phyloP scores from a whole-genome alignment of 2,888 invertebrate species.

The Drosophila meridionalis region DNA sequence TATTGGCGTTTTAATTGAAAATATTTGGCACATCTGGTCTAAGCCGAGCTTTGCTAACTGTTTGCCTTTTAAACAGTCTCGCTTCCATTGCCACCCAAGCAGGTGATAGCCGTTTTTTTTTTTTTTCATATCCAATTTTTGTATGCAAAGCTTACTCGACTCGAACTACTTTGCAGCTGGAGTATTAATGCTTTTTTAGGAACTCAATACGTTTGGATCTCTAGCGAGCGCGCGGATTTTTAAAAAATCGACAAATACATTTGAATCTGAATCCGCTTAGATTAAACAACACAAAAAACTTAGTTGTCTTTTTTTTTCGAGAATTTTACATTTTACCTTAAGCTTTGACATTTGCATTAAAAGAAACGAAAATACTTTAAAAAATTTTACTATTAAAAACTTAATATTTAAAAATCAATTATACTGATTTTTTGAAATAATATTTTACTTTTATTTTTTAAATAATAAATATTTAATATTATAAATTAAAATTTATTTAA shows the following conservation, averaged over 20 bases:
- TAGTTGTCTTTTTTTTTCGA: background rate
- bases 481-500: too few relatives aligned
- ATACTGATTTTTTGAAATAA: too few relatives aligned
- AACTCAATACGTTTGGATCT: background rate
- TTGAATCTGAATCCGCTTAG: background rate
- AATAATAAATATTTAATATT: too few relatives aligned
- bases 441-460: too few relatives aligned
- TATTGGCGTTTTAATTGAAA: conserved; percentile 8
- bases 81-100: background rate
- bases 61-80: background rate
- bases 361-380: background rate
- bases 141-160: background rate
- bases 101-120: background rate
- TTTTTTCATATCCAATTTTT: background rate
- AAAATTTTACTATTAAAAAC: background rate
- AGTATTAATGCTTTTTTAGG: background rate
- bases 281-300: background rate
- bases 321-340: background rate
- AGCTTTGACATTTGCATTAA: background rate
- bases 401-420: too few relatives aligned
- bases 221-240: too few relatives aligned
- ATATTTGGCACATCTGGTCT: background rate
- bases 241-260: background rate
- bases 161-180: background rate
- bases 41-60: conserved; percentile 1